Conservation (phyloP, 2,113 vertebrate species). For the Tretioscincus oriximinensis region DNA sequence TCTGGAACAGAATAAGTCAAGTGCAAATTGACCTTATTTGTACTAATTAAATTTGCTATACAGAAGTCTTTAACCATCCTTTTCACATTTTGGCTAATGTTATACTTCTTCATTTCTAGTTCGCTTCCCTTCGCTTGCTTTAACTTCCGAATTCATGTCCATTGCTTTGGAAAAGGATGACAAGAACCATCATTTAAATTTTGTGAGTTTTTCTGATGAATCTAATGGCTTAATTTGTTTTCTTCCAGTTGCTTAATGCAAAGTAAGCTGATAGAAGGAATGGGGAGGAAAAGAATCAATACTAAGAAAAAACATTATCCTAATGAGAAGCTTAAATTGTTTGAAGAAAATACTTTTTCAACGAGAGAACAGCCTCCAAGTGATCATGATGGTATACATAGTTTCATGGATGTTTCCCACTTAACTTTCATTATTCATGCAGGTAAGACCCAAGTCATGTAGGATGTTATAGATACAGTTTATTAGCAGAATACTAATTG, state of each 20-base stretch:
- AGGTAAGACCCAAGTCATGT: background rate
- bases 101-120: background rate
- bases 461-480: background rate
- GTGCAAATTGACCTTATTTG: too few relatives aligned
- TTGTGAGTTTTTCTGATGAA: conserved; percentile 43
- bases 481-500: background rate
- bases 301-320: conserved; percentile 17
- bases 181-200: conserved; percentile 26
- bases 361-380: background rate
- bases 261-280: background rate
- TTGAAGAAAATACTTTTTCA: conserved; percentile 45
- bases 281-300: conserved; percentile 9
- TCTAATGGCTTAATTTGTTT: conserved; percentile 50
- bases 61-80: background rate
- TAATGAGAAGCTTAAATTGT: conserved; percentile 48
- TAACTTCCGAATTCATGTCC: background rate
- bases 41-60: conserved; percentile 41
- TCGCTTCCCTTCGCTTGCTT: background rate
- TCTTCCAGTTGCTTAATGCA: conserved; percentile 34
- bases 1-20: too few relatives aligned
- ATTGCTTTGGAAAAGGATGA: conserved; percentile 19
- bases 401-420: background rate
- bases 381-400: background rate
- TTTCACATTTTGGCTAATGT: background rate
- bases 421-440: background rate